phyloP scores from a whole-genome alignment of 1,140 invertebrate species.

The Cheumatopsyche charites region DNA sequence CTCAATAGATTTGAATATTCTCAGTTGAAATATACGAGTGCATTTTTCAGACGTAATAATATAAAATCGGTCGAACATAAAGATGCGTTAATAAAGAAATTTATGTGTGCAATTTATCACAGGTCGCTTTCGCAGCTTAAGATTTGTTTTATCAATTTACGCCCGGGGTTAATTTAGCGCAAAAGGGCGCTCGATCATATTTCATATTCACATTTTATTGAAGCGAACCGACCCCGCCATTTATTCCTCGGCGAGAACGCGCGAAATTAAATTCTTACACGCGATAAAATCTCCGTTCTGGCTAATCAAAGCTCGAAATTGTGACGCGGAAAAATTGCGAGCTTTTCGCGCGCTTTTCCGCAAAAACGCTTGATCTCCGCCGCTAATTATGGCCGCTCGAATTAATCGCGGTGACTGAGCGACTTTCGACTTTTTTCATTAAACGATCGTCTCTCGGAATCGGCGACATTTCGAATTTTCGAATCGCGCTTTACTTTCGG shows the following conservation, averaged over 20 bases:
- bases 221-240: constrained; percentile 5
- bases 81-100: no score
- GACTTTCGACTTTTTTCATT: no score
- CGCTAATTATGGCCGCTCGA: no score
- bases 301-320: constrained; percentile 14
- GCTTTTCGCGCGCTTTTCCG: not conserved
- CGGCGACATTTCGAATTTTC: no score
- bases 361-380: not conserved
- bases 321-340: constrained; percentile 11
- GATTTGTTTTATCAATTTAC: constrained; percentile 22
- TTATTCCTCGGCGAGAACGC: constrained; percentile 9
- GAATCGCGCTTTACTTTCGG: no score
- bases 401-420: no score
- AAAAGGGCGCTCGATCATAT: constrained; percentile 18
- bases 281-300: constrained; percentile 15
- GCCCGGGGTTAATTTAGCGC: constrained; percentile 9
- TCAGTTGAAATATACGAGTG: not conserved
- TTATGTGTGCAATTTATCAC: constrained; percentile 8
- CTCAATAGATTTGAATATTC: no score
- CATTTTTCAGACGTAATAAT: no score
- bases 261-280: constrained; percentile 29
- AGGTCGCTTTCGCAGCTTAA: not conserved
- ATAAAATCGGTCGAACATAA: no score
- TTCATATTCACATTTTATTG: constrained; percentile 18
- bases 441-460: no score